phyloP scores from a whole-genome alignment of 2,888 invertebrate genomes.

The Mythimna pallens region DNA sequence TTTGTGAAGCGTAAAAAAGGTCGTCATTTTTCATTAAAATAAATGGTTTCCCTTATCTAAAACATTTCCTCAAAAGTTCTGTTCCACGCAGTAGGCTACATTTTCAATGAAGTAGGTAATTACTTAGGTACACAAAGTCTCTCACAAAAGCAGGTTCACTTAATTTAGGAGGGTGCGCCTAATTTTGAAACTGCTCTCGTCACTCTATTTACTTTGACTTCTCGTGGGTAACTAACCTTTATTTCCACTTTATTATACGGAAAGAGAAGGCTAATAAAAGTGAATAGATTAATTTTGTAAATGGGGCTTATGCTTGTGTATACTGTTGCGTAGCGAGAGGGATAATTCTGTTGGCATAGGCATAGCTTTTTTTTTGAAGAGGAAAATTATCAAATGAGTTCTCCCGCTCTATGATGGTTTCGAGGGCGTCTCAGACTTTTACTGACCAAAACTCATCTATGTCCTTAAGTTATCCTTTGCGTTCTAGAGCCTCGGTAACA shows the following conservation, averaged over 20 bases:
- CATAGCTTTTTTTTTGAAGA: background rate
- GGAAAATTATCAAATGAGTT: too few relatives aligned
- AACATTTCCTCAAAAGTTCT: constrained; percentile 69
- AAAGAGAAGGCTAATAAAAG: constrained; percentile 31
- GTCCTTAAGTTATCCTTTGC: too few relatives aligned
- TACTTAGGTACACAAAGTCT: constrained; percentile 70
- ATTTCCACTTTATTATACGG: constrained; percentile 51
- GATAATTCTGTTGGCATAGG: background rate
- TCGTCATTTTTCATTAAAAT: constrained; percentile 79
- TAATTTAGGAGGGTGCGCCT: constrained; percentile 58
- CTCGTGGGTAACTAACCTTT: constrained; percentile 52
- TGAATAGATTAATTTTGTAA: constrained; percentile 45
- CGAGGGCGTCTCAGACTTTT: too few relatives aligned
- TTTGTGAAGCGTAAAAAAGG: constrained; percentile 65
- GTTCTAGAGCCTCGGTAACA: too few relatives aligned
- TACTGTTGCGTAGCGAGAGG: background rate
- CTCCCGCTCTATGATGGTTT: too few relatives aligned
- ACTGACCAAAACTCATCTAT: too few relatives aligned
- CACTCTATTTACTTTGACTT: constrained; percentile 59
- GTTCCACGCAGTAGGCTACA: constrained; percentile 59
- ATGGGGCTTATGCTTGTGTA: background rate
- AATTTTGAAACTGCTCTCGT: constrained; percentile 61
- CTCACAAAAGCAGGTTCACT: constrained; percentile 60
- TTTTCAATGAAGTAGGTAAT: constrained; percentile 71
- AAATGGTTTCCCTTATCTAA: constrained; percentile 78